Base-by-base conservation (phyloP, 2,113 vertebrate species). In the Gnathonemus echidnorhynchus region DNA sequence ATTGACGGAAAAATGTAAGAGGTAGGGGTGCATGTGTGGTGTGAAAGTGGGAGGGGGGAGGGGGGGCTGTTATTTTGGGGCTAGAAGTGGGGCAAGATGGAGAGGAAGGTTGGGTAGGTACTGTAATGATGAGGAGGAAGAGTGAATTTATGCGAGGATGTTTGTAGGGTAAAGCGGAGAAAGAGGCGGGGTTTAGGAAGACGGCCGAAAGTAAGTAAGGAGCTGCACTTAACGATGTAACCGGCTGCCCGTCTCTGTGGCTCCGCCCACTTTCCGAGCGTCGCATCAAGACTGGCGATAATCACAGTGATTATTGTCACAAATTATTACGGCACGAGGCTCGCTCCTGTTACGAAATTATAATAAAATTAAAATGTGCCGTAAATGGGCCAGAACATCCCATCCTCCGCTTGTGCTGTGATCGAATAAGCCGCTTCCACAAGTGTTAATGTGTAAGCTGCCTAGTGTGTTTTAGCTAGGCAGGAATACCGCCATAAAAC, bases 11-110 rank as follows among this genome's bases (percentile, higher is more conserved):
- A 85, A 45, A 17, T 50, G 31, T 35, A 86, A 77, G 89, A 49
- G 62, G 10, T 9, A 87, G 84, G 58, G 21, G 56, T 56, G 17
- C 52, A 56, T 56, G 52, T 19, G 17, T 56, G n/a, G 17, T 3
- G 42, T n/a, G 46, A 24, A 45, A 70, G 62, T 11, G 9, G 46
- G 77, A n/a, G 13, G 21, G 45, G 21, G 9, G n/a, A 15, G 21
- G 1, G 31, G 89, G 24, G 53, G 11, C 24, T 27, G 17, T 24
- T 27, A 80, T 35, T 77, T 58, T 13, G 15, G 4, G 49, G 46
- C 5, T 24, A 27, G 48, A 42, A 49, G 35, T 31, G 24, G 48
- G 90, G 88, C 90, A 91, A 88, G 87, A 70, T 39, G 84, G 70
- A 84, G 46, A 86, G 13, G 70, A 85, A 87, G 88, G 17, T 27